These are phyloP conservation scores for Vulpes ferrilata DNA, from an alignment of 2,113 vertebrate species.

Conservation along the genomic window DNA sequence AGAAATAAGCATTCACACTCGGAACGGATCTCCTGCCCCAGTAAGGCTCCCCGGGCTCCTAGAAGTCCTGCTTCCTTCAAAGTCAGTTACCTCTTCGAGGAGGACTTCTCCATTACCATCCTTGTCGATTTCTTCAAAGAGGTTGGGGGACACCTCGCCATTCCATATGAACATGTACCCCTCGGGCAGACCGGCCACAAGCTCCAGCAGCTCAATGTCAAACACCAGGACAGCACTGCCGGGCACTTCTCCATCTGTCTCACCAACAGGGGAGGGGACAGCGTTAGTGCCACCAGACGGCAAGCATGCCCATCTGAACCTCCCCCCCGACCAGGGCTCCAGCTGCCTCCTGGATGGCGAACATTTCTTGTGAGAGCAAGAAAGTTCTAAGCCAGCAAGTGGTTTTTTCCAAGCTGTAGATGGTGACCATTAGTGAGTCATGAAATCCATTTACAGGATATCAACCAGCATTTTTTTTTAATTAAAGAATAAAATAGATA, in stretches of 20 bases:
- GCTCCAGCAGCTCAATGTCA: slow-evolving; percentile 93
- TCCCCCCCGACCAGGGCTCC: too few species aligned
- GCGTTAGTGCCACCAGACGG: accelerated
- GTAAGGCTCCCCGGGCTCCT: background rate
- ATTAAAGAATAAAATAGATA: slow-evolving; percentile 15
- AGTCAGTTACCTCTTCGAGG: slow-evolving; percentile 92
- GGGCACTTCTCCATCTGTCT: slow-evolving; percentile 95
- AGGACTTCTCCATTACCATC: slow-evolving; percentile 92
- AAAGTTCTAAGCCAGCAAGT: background rate
- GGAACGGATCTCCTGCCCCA: background rate
- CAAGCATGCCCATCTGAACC: accelerated
- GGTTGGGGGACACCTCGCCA: slow-evolving; percentile 92
- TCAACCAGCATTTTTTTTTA: background rate
- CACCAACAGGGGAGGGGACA: background rate
- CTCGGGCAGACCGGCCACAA: slow-evolving; percentile 96
- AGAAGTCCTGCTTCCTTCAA: background rate
- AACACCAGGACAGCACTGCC: slow-evolving; percentile 97
- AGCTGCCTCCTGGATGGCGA: background rate
- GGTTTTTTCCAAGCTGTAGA: background rate
- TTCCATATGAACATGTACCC: slow-evolving; percentile 99
- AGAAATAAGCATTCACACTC: background rate
- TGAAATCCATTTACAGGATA: background rate
- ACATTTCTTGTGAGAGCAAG: background rate
- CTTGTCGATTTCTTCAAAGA: slow-evolving; percentile 96
- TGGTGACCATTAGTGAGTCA: background rate